These are phyloP conservation scores for Melopsittacus undulatus DNA, from an alignment of 2,797 vertebrate species.

Conservation along the genomic window DNA sequence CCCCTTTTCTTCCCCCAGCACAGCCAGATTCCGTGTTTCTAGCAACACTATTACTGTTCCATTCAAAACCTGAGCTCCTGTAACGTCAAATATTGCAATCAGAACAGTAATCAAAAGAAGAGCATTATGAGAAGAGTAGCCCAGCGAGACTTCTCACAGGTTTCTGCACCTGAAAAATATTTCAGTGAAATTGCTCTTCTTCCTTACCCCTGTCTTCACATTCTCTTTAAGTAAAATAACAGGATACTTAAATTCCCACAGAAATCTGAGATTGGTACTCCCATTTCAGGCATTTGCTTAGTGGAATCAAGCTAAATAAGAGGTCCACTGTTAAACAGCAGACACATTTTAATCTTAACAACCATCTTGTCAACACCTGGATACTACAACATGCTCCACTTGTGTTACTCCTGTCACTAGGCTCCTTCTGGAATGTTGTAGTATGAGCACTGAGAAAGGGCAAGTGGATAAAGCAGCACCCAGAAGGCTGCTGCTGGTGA, in stretches of 20 bases:
- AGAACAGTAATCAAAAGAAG: background rate
- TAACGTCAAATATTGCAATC: background rate
- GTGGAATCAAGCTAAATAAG: background rate
- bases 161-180: background rate
- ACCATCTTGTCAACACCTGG: background rate
- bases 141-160: background rate
- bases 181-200: background rate
- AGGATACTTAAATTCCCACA: background rate
- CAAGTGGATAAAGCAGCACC: background rate
- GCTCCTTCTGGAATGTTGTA: background rate
- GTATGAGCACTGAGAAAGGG: background rate
- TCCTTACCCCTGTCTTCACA: background rate
- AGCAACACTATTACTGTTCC: background rate
- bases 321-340: background rate
- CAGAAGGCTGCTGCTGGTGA: accelerated
- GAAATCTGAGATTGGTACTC: background rate
- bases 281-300: background rate
- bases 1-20: background rate
- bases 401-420: background rate
- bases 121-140: background rate
- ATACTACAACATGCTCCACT: background rate
- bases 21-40: background rate
- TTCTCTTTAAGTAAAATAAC: background rate
- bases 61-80: background rate
- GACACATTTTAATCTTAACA: background rate